Evolutionary conservation across 2,797 vertebrate genomes (phyloP), one percentile per base, ranked within the genome.

Genomic region (Oophaga sylvatica): DNA sequence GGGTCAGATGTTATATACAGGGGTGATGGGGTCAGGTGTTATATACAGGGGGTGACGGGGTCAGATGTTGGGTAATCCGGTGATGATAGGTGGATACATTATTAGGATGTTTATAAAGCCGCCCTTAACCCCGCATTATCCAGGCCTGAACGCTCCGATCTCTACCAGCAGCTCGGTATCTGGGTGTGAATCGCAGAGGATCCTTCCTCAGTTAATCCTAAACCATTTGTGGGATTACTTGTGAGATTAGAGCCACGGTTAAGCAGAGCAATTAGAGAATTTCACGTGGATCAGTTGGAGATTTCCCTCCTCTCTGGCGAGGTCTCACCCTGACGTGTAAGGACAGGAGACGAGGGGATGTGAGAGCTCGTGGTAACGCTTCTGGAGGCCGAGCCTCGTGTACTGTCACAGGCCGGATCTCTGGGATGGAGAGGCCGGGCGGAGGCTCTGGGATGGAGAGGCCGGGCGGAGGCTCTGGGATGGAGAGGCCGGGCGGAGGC

Each of bases 261-360:
- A 62, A 84, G 70, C 70, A 83, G 68, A 60, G 82, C 35, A 84
- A 84, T 84, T 84, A 84, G 35, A 56, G 82, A 75, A 57, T 71
- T 70, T 57, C 57, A 82, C 0, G 63, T 48, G 45, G 35, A 67
- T 31, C 5, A 59, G 56, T 59, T 16, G 0, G 53, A 26, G 9
- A 57, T 78, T 16, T 57, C 19, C 71, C 2, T 35, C 19, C 20
- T 65, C 2, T n/a, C 5, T 15, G 16, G 16, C 13, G n/a, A 2
- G 29, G 60, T 22, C 19, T 4, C 5, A 22, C 10, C 19, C 41
- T 76, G 35, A 76, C 15, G 1, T 20, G 17, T 16, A 71, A 45
- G 19, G 35, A 45, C 26, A 31, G 70, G 4, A n/a, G n/a, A n/a
- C n/a, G n/a, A n/a, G n/a, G n/a, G n/a, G n/a, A n/a, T n/a, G n/a